A percentile compares a stretch with the other conserved stretches of the same genome.
Evolutionary conservation across 2,888 invertebrate species (phyloP).

Genomic region (Digitonthophagus gazella): DNA sequence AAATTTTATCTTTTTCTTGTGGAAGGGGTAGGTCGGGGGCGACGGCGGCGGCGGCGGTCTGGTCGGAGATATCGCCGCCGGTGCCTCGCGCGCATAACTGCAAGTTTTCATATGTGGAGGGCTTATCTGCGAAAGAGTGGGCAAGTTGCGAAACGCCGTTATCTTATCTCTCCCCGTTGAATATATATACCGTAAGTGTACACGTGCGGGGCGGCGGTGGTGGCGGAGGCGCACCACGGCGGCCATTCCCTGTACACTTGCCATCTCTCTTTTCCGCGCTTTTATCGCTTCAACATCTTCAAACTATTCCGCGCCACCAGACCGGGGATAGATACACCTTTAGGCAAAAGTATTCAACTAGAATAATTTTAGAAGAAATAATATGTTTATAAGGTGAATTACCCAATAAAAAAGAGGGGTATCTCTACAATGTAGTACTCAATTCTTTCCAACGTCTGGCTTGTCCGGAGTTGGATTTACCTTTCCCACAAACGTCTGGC

Average conservation of each 20-base stretch:
- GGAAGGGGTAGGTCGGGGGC: conserved; percentile 11
- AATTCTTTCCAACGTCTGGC: no score
- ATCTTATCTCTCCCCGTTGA: conserved; percentile 35
- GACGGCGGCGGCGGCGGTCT: not conserved
- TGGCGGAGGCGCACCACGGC: not conserved
- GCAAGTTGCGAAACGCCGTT: conserved; percentile 35
- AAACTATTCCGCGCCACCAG: not conserved
- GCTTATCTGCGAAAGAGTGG: conserved; percentile 37
- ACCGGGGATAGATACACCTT: not conserved
- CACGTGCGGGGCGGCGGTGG: not conserved
- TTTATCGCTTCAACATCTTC: not conserved
- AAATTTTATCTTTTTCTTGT: conserved; percentile 1
- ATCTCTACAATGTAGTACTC: no score
- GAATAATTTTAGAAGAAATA: no score
- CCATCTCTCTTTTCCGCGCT: not conserved
- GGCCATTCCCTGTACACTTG: not conserved
- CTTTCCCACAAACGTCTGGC: no score
- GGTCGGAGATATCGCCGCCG: not conserved
- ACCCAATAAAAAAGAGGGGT: no score
- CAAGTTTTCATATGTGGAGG: conserved; percentile 39
- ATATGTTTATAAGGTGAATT: no score
- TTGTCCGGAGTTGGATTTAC: no score
- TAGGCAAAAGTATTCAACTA: no score
- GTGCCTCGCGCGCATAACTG: conserved; percentile 29
- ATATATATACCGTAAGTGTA: conserved; percentile 5